A percentile compares a stretch with the other conserved stretches of the same genome.
These are phyloP conservation scores for Phocides pigmalion DNA, from an alignment of 1,140 invertebrate genomes.

Conservation along the genomic window DNA sequence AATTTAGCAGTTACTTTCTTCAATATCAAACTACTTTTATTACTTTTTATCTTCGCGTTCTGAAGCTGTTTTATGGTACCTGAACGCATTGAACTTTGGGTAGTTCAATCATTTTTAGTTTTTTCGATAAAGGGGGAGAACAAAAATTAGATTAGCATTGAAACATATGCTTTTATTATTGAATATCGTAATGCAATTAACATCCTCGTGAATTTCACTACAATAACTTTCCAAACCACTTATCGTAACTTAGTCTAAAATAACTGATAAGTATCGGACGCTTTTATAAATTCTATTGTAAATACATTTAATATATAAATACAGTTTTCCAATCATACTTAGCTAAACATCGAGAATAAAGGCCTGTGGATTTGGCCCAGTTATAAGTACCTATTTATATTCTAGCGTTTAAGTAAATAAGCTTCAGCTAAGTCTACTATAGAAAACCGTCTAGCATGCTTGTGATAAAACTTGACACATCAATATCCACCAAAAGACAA, in stretches of 20 bases:
- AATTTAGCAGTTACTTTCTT: too few species aligned
- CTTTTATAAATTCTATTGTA: conserved; percentile 47
- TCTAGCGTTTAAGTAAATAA: background rate
- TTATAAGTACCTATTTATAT: conserved; percentile 5
- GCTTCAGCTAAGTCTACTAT: background rate
- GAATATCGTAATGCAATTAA: conserved; percentile 68
- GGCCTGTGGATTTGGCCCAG: conserved; percentile 8
- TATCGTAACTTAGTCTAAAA: conserved; percentile 70
- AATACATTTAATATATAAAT: conserved; percentile 17
- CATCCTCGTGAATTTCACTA: conserved; percentile 62
- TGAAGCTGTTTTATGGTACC: too few species aligned
- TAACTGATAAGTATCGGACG: conserved; percentile 65
- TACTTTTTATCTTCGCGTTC: too few species aligned
- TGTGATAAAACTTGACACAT: background rate
- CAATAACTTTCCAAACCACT: conserved; percentile 76
- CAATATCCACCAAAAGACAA: background rate
- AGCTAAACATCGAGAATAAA: conserved; percentile 3
- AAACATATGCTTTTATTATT: conserved; percentile 77
- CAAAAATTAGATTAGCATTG: conserved; percentile 53
- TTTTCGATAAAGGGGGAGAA: conserved; percentile 40
- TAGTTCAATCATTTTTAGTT: too few species aligned
- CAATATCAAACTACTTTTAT: too few species aligned
- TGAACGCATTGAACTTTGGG: too few species aligned
- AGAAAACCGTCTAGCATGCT: background rate
- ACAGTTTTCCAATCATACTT: conserved; percentile 7